These are phyloP conservation scores for Spatulosminthurus flaviceps DNA, from an alignment of 2,888 invertebrate species.

Conservation along the genomic window DNA sequence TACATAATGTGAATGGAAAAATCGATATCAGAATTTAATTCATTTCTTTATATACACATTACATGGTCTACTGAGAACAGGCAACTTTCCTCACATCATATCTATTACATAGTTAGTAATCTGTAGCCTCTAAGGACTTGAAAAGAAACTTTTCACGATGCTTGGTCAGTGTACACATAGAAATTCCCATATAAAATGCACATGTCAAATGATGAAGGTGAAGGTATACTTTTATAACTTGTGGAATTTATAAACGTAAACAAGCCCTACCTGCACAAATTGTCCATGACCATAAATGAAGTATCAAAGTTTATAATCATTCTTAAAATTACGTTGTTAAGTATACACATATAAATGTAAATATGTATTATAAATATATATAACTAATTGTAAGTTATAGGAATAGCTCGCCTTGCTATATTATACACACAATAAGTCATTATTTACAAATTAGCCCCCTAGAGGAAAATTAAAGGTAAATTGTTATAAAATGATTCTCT, in stretches of 20 bases:
- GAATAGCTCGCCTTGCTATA: no score
- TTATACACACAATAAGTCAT: not conserved
- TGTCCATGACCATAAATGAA: not conserved
- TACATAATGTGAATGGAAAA: not conserved
- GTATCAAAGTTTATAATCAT: not conserved
- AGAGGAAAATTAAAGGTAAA: not conserved
- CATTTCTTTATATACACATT: not conserved
- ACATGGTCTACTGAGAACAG: no score
- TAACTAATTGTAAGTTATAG: no score
- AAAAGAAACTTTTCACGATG: not conserved
- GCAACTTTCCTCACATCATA: no score
- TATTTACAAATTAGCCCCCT: conserved; percentile 13
- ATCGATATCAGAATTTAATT: not conserved
- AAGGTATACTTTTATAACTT: no score
- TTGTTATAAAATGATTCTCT: conserved; percentile 18
- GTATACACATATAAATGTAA: not conserved
- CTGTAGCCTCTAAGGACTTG: not conserved
- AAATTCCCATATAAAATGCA: no score
- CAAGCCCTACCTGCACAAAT: conserved; percentile 1
- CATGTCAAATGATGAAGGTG: no score
- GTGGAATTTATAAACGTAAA: no score
- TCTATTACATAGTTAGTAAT: not conserved
- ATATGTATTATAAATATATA: not conserved
- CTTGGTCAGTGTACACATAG: no score
- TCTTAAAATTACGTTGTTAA: conserved; percentile 3